phyloP scores from a whole-genome alignment of 2,888 invertebrate species.

The Latheticus oryzae region DNA sequence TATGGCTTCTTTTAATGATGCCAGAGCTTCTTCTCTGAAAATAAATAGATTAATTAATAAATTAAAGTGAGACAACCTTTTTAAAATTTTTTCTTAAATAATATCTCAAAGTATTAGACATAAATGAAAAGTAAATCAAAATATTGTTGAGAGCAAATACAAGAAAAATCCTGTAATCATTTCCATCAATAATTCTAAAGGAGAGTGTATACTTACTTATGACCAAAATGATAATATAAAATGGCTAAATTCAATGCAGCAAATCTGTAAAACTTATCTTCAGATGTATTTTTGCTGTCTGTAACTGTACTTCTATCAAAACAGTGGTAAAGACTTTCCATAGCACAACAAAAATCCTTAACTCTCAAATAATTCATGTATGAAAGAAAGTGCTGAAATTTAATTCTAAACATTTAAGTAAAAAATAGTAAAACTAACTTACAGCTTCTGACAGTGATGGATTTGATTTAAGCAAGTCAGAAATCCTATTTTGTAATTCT shows the following conservation, averaged over 20 bases:
- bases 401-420: neutral
- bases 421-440: slow-evolving; percentile 63
- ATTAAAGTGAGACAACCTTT: too few species aligned
- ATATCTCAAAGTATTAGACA: too few species aligned
- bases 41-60: neutral
- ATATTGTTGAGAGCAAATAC: too few species aligned
- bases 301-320: slow-evolving; percentile 75
- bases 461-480: slow-evolving; percentile 79
- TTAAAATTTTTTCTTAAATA: too few species aligned
- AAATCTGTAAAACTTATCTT: slow-evolving; percentile 79
- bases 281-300: slow-evolving; percentile 66
- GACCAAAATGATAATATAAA: slow-evolving; percentile 86
- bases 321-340: slow-evolving; percentile 84
- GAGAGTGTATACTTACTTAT: slow-evolving; percentile 71
- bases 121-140: too few species aligned
- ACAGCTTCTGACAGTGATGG: slow-evolving; percentile 87
- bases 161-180: too few species aligned
- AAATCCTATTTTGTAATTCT: slow-evolving; percentile 80
- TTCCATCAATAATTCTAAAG: too few species aligned
- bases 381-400: slow-evolving; percentile 86
- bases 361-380: slow-evolving; percentile 90
- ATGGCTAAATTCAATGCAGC: slow-evolving; percentile 92
- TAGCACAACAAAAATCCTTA: slow-evolving; percentile 86
- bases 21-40: slow-evolving; percentile 78
- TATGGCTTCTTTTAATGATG: slow-evolving; percentile 87